These are phyloP conservation scores for Linnaemya vulpina DNA, from an alignment of 2,888 invertebrate genomes.

Conservation along the genomic window DNA sequence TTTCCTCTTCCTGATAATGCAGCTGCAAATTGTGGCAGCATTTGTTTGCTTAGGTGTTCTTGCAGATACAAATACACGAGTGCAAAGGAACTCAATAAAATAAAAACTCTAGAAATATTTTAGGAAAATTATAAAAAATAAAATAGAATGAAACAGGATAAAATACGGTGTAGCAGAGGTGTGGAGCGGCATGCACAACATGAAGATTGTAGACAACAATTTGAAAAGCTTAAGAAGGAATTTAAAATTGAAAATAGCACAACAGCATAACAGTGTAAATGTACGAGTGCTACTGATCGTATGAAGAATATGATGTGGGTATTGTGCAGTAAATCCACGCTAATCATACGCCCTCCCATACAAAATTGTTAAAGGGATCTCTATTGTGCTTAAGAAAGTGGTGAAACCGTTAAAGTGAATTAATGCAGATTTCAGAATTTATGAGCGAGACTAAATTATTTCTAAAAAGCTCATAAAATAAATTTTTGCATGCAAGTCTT, in stretches of 20 bases:
- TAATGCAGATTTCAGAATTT: no score
- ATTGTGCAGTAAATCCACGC: not conserved
- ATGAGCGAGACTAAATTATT: no score
- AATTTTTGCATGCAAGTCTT: no score
- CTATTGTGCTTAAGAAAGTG: not conserved
- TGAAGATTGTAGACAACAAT: conserved; percentile 13
- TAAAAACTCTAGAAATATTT: conserved; percentile 24
- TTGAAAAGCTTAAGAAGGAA: not conserved
- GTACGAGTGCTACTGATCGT: not conserved
- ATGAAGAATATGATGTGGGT: not conserved
- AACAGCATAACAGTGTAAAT: not conserved
- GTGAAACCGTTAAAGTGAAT: no score
- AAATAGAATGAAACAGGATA: not conserved
- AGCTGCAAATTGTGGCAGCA: conserved; percentile 22
- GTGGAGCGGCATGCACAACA: conserved; percentile 17
- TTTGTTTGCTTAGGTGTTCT: conserved; percentile 19
- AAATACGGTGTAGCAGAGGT: not conserved
- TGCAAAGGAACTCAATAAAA: not conserved
- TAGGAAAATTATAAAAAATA: not conserved
- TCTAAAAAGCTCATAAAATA: no score
- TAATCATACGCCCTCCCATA: not conserved
- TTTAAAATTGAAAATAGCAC: not conserved
- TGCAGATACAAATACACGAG: not conserved
- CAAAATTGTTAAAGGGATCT: not conserved
- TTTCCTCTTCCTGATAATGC: conserved; percentile 19